phyloP scores from a whole-genome alignment of 2,888 invertebrate species.

The Tachystola acroxantha region DNA sequence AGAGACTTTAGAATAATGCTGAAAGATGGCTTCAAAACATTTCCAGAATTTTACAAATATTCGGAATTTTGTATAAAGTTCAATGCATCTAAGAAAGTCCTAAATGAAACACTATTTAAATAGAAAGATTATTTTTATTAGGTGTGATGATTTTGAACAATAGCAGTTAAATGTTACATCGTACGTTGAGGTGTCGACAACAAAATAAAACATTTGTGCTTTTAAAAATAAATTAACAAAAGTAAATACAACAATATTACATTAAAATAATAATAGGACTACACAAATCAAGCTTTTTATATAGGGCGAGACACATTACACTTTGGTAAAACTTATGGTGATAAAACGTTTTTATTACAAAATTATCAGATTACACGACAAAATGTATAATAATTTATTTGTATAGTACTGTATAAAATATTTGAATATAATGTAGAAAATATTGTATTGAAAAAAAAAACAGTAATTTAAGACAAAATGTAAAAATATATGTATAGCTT shows the following conservation, averaged over 20 bases:
- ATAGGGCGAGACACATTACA: slow-evolving; percentile 62
- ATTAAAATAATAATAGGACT: slow-evolving; percentile 45
- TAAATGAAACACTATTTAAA: slow-evolving; percentile 44
- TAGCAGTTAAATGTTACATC: slow-evolving; percentile 69
- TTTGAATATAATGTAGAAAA: slow-evolving; percentile 4
- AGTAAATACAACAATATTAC: slow-evolving; percentile 66
- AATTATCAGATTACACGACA: slow-evolving; percentile 2
- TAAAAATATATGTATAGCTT: slow-evolving; percentile 30
- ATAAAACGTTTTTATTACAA: slow-evolving; percentile 14
- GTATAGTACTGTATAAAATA: slow-evolving; percentile 24
- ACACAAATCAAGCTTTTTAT: slow-evolving; percentile 54
- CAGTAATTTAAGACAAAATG: slow-evolving; percentile 25
- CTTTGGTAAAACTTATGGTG: slow-evolving; percentile 32
- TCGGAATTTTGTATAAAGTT: too few species aligned
- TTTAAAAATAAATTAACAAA: slow-evolving; percentile 75
- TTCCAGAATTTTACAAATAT: too few species aligned
- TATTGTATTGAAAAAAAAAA: slow-evolving; percentile 11
- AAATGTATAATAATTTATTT: slow-evolving; percentile 17
- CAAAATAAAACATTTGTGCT: slow-evolving; percentile 74
- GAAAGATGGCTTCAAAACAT: too few species aligned
- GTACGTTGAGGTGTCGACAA: slow-evolving; percentile 70
- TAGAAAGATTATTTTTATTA: slow-evolving; percentile 74
- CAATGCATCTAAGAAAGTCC: too few species aligned
- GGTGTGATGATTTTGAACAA: slow-evolving; percentile 72
- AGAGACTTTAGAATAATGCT: too few species aligned